Conservation (phyloP, 2,113 vertebrate genomes). For the Sturnira hondurensis region DNA sequence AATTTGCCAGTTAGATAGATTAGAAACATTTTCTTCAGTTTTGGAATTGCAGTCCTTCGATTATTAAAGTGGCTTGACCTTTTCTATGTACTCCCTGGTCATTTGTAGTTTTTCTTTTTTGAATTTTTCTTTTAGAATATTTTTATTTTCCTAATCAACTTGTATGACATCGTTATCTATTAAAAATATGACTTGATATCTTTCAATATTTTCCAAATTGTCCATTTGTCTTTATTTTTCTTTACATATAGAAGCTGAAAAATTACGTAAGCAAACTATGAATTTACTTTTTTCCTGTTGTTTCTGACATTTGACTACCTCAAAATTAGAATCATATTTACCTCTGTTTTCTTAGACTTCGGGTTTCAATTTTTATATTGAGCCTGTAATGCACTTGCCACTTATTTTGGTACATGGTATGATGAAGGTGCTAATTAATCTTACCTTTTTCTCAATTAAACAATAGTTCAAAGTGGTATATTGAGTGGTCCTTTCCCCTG, state of each 20-base stretch:
- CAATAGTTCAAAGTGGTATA: neutral
- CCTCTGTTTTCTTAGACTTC: neutral
- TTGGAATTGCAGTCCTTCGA: neutral
- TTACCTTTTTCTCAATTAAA: neutral
- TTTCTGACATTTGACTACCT: neutral
- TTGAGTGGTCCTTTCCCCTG: neutral
- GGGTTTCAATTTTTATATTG: neutral
- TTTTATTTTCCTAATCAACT: conserved; percentile 14
- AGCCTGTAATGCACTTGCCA: neutral
- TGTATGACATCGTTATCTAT: neutral
- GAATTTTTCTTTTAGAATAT: neutral
- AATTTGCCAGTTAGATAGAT: neutral
- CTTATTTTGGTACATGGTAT: neutral
- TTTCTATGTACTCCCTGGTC: neutral
- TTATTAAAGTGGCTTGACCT: neutral
- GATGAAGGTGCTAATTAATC: neutral
- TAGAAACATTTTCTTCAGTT: neutral
- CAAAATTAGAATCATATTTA: neutral
- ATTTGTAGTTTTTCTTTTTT: neutral
- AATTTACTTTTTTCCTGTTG: neutral
- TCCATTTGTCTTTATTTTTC: neutral
- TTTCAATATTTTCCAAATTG: neutral
- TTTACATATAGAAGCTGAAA: neutral
- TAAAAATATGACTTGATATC: neutral
- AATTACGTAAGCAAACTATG: neutral